Percentiles rank a stretch among this genome's conserved stretches.
Conservation (phyloP, 2,797 vertebrate genomes). For the Lutra lutra region DNA sequence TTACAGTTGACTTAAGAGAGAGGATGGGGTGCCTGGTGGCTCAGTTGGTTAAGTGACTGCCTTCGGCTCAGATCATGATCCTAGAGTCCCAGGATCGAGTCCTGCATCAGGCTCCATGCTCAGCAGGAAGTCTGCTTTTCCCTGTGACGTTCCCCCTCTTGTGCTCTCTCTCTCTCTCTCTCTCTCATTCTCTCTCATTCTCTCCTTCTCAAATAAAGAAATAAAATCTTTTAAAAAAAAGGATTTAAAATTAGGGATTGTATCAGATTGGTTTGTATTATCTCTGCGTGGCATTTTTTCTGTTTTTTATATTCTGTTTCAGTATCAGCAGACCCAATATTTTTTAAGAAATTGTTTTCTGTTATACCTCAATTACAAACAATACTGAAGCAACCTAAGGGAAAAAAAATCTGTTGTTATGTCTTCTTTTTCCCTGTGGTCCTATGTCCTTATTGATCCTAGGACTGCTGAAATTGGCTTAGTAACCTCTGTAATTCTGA, state of each 20-base stretch:
- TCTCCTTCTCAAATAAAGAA: too few relatives aligned
- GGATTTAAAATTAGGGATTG: not conserved
- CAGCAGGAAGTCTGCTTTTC: too few relatives aligned
- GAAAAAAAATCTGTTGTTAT: not conserved
- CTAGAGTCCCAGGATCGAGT: too few relatives aligned
- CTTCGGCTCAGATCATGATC: too few relatives aligned
- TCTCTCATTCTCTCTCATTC: too few relatives aligned
- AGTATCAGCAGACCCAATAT: not conserved
- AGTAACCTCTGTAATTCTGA: not conserved
- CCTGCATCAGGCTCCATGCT: too few relatives aligned
- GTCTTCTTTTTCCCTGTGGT: not conserved
- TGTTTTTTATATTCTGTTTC: not conserved
- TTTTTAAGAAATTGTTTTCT: not conserved
- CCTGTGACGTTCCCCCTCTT: too few relatives aligned
- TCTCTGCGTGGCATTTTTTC: not conserved
- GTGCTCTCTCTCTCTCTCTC: too few relatives aligned
- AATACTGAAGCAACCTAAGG: not conserved
- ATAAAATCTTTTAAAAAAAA: not conserved
- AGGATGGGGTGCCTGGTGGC: not conserved
- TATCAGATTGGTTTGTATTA: not conserved
- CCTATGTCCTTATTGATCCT: not conserved
- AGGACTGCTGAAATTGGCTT: not conserved
- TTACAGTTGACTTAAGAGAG: not conserved
- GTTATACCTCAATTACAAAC: not conserved
- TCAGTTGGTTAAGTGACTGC: too few relatives aligned